Evolutionary conservation across 1,140 invertebrate genomes (phyloP).

Genomic region (Drosophila pallidifrons): DNA sequence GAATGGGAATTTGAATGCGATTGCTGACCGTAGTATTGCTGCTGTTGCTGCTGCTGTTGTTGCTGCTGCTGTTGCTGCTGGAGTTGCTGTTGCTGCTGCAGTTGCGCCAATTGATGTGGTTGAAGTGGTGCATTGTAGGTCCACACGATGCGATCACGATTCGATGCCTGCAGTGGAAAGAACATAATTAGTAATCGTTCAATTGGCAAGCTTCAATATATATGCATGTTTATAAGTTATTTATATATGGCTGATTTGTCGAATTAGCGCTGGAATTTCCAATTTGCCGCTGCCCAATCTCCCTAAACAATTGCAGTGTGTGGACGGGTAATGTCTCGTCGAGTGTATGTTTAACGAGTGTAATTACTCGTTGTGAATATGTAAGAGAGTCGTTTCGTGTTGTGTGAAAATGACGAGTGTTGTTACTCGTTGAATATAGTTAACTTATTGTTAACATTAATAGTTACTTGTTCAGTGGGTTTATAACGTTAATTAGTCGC

Average conservation of each 20-base stretch:
- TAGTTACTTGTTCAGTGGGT: too few species aligned
- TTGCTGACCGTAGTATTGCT: slow-evolving; percentile 78
- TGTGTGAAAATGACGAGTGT: too few species aligned
- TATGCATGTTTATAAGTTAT: slow-evolving; percentile 15
- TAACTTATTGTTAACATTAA: too few species aligned
- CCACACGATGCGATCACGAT: slow-evolving; percentile 91
- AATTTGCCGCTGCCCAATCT: slow-evolving; percentile 26
- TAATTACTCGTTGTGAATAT: slow-evolving; percentile 9
- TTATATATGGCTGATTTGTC: slow-evolving; percentile 36
- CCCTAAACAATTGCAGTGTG: slow-evolving; percentile 57
- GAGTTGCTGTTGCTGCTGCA: slow-evolving; percentile 69
- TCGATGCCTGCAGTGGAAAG: slow-evolving; percentile 67
- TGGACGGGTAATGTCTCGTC: slow-evolving; percentile 4
- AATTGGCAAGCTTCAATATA: slow-evolving; percentile 10
- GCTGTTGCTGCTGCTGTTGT: slow-evolving; percentile 75
- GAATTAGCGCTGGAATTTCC: slow-evolving; percentile 42
- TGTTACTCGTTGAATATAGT: too few species aligned
- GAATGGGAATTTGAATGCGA: slow-evolving; percentile 85
- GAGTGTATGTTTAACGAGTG: slow-evolving; percentile 26
- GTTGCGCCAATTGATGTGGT: slow-evolving; percentile 84
- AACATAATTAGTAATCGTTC: slow-evolving; percentile 49
- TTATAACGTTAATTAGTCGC: too few species aligned
- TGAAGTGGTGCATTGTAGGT: slow-evolving; percentile 94
- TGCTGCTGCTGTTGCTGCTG: slow-evolving; percentile 74
- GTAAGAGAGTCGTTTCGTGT: neutral